Conservation (phyloP, 2,888 invertebrate genomes). For the Adelognathus sp. region DNA sequence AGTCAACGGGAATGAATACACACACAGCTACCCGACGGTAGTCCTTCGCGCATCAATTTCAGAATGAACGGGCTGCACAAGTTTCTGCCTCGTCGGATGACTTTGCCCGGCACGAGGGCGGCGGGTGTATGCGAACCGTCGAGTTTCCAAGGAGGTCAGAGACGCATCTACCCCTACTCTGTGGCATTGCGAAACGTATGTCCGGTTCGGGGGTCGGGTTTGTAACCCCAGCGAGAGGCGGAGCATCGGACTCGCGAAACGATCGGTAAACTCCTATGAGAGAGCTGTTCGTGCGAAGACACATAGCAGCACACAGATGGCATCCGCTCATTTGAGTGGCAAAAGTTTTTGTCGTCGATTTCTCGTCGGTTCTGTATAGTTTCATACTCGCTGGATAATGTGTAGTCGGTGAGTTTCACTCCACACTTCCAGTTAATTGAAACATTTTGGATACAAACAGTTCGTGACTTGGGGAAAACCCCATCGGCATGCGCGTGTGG, state of each 20-base stretch:
- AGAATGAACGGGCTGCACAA: conserved; percentile 27
- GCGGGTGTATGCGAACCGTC: conserved; percentile 4
- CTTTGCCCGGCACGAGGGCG: conserved; percentile 1
- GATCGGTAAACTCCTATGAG: too few relatives aligned
- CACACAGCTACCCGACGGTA: conserved; percentile 13
- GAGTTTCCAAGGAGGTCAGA: conserved; percentile 49
- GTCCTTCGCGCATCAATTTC: conserved; percentile 48
- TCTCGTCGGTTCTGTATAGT: not conserved
- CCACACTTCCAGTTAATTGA: not conserved
- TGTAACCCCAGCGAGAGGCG: not conserved
- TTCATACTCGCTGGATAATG: not conserved
- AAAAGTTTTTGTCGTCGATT: too few relatives aligned
- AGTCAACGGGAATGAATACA: not conserved
- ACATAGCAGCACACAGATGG: too few relatives aligned
- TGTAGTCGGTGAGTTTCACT: not conserved
- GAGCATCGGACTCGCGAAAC: too few relatives aligned
- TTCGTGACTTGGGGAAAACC: not conserved
- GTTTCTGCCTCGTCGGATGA: conserved; percentile 36
- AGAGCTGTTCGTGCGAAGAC: too few relatives aligned
- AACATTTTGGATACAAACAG: not conserved
- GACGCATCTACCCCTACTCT: not conserved
- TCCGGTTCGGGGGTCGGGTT: conserved; percentile 15
- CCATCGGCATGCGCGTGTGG: not conserved
- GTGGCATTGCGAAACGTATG: conserved; percentile 19
- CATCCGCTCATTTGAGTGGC: too few relatives aligned